Conservation (phyloP, 1,140 invertebrate genomes). For the Microplitis mediator region DNA sequence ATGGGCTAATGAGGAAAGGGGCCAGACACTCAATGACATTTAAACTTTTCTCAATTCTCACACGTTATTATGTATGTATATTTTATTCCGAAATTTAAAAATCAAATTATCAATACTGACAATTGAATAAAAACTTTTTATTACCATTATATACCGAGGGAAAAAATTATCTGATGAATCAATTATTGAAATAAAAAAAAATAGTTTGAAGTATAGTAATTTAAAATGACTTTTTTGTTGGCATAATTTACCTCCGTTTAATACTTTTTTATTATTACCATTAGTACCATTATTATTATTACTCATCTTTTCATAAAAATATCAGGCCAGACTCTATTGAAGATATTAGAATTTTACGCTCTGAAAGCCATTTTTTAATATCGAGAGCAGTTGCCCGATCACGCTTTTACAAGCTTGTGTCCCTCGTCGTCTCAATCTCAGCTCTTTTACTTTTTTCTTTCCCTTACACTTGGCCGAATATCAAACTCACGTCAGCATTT, state of each 20-base stretch:
- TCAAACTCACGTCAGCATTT: slow-evolving; percentile 21
- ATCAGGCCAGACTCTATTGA: slow-evolving; percentile 32
- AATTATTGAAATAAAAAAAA: no score
- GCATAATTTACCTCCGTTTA: no score
- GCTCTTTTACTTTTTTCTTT: slow-evolving; percentile 7
- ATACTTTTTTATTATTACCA: no score
- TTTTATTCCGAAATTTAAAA: no score
- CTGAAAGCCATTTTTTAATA: slow-evolving; percentile 44
- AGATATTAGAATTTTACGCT: slow-evolving; percentile 42
- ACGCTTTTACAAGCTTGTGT: slow-evolving; percentile 31
- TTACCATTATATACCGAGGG: no score
- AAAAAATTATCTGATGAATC: no score
- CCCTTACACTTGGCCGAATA: slow-evolving; percentile 22
- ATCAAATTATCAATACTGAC: no score
- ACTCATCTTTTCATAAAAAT: slow-evolving; percentile 31
- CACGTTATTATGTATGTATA: no score
- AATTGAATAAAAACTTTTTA: no score
- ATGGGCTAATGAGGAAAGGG: not conserved
- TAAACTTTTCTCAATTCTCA: no score
- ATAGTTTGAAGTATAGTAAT: no score
- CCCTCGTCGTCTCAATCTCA: slow-evolving; percentile 6
- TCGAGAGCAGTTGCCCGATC: slow-evolving; percentile 43
- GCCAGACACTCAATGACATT: no score
- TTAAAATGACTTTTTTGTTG: not conserved
- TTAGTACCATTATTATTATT: not conserved